Base-by-base conservation (phyloP, 2,113 vertebrate genomes). In the Cyphomyrus discorhynchus region DNA sequence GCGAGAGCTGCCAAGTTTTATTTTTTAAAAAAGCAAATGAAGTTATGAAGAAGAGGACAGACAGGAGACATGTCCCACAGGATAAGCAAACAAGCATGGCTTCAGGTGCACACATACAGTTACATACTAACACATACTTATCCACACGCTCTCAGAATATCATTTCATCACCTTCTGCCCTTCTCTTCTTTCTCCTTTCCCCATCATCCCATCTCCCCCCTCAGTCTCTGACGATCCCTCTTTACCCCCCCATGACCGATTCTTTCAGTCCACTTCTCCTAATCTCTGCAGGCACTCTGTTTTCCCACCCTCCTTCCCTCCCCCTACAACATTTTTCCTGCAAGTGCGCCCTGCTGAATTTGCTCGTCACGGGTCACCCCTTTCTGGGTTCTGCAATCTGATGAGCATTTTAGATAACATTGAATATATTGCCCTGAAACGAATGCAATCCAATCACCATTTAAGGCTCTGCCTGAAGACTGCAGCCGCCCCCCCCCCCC, bases 371-470 rank as follows among this genome's bases (percentile, higher is more conserved):
- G 11, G 52, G 56, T 17, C 80, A 39, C 39, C 42, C n/a, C 10
- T 47, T 83, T 17, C 17, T 58, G 50, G 50, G 19, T 47, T 24
- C 53, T 47, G 42, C 21, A 15, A 19, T 87, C 84, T 39, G 58
- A 90, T 70, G 83, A 87, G 46, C 53, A 66, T 86, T 87, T 70
- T 58, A 90, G 89, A 70, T 87, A 74, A 84, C 56, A 3, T 39
- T 86, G 42, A 89, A 83, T 45, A 35, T 39, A 84, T 58, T 46
- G 45, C 88, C 52, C 52, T 52, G 31, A 84, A 45, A 27, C 74
- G 6, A 83, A 31, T 21, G 19, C 45, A 90, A 62, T 70, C 53
- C 39, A 42, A 66, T 85, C 58, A 1, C 89, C 89, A 86, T 89
- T 49, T 89, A 86, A 89, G 82, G 88, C 39, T 53, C 47, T 42